These are phyloP conservation scores for Etheostoma spectabile DNA, from an alignment of 2,113 vertebrate genomes.

Conservation along the genomic window DNA sequence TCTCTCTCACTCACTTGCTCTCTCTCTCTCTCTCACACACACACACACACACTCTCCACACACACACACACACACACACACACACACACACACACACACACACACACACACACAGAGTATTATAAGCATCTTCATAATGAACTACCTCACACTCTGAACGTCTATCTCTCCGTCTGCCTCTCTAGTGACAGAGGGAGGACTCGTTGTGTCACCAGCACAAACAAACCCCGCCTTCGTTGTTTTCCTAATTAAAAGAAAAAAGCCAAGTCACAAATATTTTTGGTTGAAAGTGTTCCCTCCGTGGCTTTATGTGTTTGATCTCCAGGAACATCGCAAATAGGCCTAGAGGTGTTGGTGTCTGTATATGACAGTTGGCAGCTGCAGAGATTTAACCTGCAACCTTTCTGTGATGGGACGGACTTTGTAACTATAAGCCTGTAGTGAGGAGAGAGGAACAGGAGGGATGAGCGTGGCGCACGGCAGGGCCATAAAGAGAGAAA, in stretches of 20 bases:
- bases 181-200: neutral
- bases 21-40: no score
- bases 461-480: neutral
- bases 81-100: neutral
- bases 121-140: conserved; percentile 22
- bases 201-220: neutral
- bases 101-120: neutral
- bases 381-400: conserved; percentile 46
- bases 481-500: conserved; percentile 17
- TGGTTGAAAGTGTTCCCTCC: conserved; percentile 3
- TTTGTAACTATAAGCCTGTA: conserved; percentile 1
- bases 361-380: conserved; percentile 40
- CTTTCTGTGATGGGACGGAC: conserved; percentile 11
- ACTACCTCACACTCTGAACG: conserved; percentile 5
- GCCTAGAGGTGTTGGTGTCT: neutral
- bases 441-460: conserved; percentile 2
- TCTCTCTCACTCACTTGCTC: no score
- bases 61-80: no score
- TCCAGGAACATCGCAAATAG: conserved; percentile 24
- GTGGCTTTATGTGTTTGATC: conserved; percentile 27
- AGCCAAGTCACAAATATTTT: conserved; percentile 20
- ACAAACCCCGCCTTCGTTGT: neutral
- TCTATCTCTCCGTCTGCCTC: conserved; percentile 7
- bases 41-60: conserved; percentile 28
- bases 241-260: conserved; percentile 27